These are phyloP conservation scores for Podilymbus podiceps DNA, from an alignment of 2,113 vertebrate species.

Conservation along the genomic window DNA sequence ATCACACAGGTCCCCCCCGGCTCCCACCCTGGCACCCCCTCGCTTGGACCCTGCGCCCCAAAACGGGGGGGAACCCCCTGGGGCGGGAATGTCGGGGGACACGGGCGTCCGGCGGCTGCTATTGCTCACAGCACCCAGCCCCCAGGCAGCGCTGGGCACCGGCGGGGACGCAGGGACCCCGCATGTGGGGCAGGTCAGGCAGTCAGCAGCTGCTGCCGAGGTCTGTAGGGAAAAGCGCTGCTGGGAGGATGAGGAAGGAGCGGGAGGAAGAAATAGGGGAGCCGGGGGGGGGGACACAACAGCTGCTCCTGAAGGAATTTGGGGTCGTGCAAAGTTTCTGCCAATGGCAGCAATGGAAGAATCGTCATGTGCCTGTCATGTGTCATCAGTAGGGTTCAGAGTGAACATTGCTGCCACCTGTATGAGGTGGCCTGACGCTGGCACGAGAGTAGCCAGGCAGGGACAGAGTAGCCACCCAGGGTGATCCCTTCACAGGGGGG, in stretches of 20 bases:
- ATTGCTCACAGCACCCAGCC: background rate
- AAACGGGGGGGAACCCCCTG: background rate
- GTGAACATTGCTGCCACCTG: background rate
- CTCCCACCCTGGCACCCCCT: background rate
- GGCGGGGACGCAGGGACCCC: background rate
- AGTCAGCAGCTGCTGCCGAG: background rate
- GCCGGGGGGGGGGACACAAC: no score
- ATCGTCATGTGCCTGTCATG: no score
- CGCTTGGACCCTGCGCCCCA: background rate
- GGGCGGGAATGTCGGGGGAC: background rate
- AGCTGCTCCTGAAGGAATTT: background rate
- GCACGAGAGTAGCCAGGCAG: background rate
- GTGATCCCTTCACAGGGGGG: no score
- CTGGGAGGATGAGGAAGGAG: background rate
- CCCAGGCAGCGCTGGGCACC: background rate
- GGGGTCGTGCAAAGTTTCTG: background rate
- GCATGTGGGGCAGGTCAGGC: background rate
- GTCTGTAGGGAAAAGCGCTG: background rate
- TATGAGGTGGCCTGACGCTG: accelerated
- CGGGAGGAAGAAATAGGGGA: background rate
- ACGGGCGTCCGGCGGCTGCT: background rate
- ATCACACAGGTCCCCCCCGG: background rate
- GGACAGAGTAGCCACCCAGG: background rate
- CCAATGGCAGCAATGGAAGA: background rate
- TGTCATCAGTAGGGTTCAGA: background rate